A percentile compares a stretch with the other conserved stretches of the same genome.
Evolutionary conservation across 2,113 vertebrate genomes (phyloP).

Genomic region (Orientallactaga bullata): DNA sequence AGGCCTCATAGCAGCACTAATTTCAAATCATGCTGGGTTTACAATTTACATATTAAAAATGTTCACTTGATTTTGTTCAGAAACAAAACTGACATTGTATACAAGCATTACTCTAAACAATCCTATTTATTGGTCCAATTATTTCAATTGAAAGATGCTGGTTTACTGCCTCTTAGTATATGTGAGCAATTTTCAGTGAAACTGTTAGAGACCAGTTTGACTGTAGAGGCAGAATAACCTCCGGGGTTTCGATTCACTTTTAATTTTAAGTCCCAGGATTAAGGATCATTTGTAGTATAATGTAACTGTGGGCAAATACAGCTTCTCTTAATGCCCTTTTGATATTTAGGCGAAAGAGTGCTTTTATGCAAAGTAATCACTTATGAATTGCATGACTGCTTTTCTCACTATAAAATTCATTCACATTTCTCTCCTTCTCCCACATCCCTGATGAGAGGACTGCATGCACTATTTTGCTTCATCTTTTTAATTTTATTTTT

Average conservation of each 20-base stretch:
- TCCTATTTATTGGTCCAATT: slow-evolving; percentile 79
- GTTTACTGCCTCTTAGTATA: slow-evolving; percentile 65
- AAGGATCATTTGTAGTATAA: slow-evolving; percentile 67
- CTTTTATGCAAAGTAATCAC: slow-evolving; percentile 67
- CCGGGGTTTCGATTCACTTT: slow-evolving; percentile 56
- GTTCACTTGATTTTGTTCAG: slow-evolving; percentile 51
- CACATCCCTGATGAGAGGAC: slow-evolving; percentile 62
- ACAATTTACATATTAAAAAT: slow-evolving; percentile 74
- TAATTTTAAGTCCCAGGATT: slow-evolving; percentile 76
- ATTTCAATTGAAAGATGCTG: slow-evolving; percentile 74
- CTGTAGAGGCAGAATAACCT: slow-evolving; percentile 57
- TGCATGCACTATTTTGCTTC: slow-evolving; percentile 63
- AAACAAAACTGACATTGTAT: slow-evolving; percentile 62
- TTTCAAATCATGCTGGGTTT: slow-evolving; percentile 77
- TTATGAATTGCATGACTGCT: slow-evolving; percentile 51
- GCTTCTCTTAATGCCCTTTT: slow-evolving; percentile 67
- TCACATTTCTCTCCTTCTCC: slow-evolving; percentile 69
- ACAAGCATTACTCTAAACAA: slow-evolving; percentile 61
- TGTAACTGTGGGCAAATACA: slow-evolving; percentile 66
- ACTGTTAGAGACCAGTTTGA: slow-evolving; percentile 57
- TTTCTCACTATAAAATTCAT: slow-evolving; percentile 66
- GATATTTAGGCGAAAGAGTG: slow-evolving; percentile 58
- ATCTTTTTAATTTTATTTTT: slow-evolving; percentile 44
- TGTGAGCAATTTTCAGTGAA: slow-evolving; percentile 60
- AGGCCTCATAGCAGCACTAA: slow-evolving; percentile 73